A percentile compares a stretch with the other conserved stretches of the same genome.
Conservation (phyloP, 2,888 invertebrate species). For the Cremastobaeus sp. region DNA sequence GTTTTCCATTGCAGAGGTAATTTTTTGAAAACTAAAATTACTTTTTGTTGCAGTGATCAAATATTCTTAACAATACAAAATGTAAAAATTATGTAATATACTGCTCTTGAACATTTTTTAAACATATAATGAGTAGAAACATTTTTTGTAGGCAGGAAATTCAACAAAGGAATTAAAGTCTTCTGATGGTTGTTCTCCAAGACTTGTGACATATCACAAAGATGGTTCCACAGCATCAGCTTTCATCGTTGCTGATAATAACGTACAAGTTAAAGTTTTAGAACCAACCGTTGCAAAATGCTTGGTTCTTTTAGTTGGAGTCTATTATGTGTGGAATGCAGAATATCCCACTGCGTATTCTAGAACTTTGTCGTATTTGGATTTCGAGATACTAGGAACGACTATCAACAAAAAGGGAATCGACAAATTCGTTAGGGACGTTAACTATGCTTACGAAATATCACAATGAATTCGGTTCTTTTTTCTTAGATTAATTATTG, state of each 20-base stretch:
- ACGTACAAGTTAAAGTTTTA: conserved; percentile 23
- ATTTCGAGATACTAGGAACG: conserved; percentile 8
- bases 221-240: conserved; percentile 19
- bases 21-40: neutral
- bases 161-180: conserved; percentile 30
- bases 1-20: neutral
- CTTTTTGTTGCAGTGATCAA: neutral
- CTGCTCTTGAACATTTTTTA: neutral
- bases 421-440: conserved; percentile 16
- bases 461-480: neutral
- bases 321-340: conserved; percentile 27
- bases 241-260: conserved; percentile 28
- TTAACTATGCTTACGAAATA: conserved; percentile 9
- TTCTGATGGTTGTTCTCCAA: conserved; percentile 15
- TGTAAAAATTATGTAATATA: too few species aligned
- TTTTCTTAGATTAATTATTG: neutral
- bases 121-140: too few species aligned
- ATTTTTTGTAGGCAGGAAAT: conserved; percentile 25
- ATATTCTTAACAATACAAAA: too few species aligned
- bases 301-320: conserved; percentile 19
- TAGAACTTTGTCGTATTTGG: conserved; percentile 24
- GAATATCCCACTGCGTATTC: conserved; percentile 40
- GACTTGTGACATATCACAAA: conserved; percentile 20
- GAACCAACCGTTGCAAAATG: conserved; percentile 11
- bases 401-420: conserved; percentile 9